These are phyloP conservation scores for Nephotettix cincticeps DNA, from an alignment of 1,140 invertebrate genomes.

Conservation along the genomic window DNA sequence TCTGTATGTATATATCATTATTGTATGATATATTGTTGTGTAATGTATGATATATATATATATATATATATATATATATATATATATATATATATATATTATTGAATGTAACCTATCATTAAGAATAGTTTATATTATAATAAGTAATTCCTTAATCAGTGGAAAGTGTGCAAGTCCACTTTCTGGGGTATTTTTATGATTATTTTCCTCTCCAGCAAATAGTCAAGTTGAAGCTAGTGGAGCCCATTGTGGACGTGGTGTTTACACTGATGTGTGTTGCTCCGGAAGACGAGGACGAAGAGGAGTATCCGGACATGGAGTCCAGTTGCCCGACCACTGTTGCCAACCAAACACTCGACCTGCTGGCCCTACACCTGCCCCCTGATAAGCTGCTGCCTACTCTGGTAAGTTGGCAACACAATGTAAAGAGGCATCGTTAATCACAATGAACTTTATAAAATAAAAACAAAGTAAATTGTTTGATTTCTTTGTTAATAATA, in stretches of 20 bases:
- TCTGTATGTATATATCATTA: too few relatives aligned
- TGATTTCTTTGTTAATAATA: too few relatives aligned
- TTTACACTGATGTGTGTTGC: constrained; percentile 66
- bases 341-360: constrained; percentile 72
- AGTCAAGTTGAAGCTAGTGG: constrained; percentile 69
- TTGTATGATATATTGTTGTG: too few relatives aligned
- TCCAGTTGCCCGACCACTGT: constrained; percentile 61
- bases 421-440: too few relatives aligned
- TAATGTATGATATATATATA: too few relatives aligned
- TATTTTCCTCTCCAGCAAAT: constrained; percentile 45
- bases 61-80: too few relatives aligned
- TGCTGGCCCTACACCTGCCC: constrained; percentile 72
- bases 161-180: neutral
- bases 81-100: neutral
- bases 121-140: neutral
- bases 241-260: constrained; percentile 66
- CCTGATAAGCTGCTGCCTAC: constrained; percentile 74
- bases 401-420: constrained; percentile 63
- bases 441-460: too few relatives aligned
- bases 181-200: neutral
- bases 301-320: constrained; percentile 61
- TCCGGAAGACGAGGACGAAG: constrained; percentile 56
- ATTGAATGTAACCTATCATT: neutral
- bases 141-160: neutral
- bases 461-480: too few relatives aligned